Evolutionary conservation across 2,113 vertebrate species (phyloP).

Genomic region (Pollachius pollachius): DNA sequence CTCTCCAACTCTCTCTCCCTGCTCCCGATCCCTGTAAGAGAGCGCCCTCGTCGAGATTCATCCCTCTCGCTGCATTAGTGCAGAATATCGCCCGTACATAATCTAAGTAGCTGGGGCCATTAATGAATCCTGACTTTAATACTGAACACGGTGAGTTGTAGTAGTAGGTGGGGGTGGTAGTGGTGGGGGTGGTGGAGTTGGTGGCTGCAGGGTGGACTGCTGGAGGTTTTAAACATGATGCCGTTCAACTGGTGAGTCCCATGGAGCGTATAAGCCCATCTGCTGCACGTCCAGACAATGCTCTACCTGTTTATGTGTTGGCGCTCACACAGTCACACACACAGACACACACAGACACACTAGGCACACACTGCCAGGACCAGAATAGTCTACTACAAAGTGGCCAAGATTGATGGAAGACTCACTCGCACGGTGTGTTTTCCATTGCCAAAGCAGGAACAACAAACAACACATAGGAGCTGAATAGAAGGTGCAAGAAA

Average conservation of each 20-base stretch:
- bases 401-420: conserved; percentile 45
- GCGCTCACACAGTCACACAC: conserved; percentile 19
- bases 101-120: background rate
- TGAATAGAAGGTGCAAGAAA: conserved; percentile 19
- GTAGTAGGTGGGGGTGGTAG: background rate
- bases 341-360: too few species aligned
- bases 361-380: conserved; percentile 25
- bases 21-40: conserved; percentile 14
- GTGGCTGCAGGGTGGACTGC: too few species aligned
- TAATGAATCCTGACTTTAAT: conserved; percentile 11
- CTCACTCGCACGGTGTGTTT: conserved; percentile 31
- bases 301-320: conserved; percentile 50
- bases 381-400: conserved; percentile 43
- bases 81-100: conserved; percentile 3
- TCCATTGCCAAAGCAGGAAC: conserved; percentile 41
- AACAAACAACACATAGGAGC: conserved; percentile 32
- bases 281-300: conserved; percentile 38
- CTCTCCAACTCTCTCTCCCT: conserved; percentile 24
- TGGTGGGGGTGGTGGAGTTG: too few species aligned
- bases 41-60: conserved; percentile 29
- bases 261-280: conserved; percentile 27
- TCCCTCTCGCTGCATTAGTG: conserved; percentile 26
- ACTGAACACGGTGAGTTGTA: conserved; percentile 18
- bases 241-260: conserved; percentile 37
- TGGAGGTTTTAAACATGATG: conserved; percentile 1